These are phyloP conservation scores for Mus spretus DNA, from an alignment of 2,797 vertebrate species.

Conservation along the genomic window DNA sequence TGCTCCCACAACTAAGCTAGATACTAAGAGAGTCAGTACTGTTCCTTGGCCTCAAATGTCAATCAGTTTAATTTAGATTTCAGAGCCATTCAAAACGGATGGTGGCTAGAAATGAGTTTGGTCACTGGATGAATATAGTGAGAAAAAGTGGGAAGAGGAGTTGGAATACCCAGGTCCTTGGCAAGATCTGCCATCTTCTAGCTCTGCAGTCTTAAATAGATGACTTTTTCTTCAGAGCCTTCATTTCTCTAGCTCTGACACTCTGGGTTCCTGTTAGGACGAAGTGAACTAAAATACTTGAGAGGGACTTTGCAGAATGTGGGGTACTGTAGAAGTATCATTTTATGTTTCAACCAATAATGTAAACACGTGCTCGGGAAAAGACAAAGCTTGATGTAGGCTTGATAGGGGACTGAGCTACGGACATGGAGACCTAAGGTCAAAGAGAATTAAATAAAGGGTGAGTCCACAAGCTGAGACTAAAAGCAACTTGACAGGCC, in stretches of 20 bases:
- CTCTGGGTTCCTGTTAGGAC: not conserved
- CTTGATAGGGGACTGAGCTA: not conserved
- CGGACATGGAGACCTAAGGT: constrained; percentile 32
- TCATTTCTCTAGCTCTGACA: not conserved
- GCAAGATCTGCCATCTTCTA: not conserved
- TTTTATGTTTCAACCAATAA: constrained; percentile 10
- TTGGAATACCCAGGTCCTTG: not conserved
- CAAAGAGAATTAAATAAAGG: constrained; percentile 62
- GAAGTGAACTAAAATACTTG: constrained; percentile 29
- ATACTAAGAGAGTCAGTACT: not conserved
- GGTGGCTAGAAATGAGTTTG: not conserved
- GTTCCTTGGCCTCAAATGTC: not conserved
- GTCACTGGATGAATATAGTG: not conserved
- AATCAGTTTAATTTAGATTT: constrained; percentile 53
- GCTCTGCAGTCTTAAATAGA: not conserved
- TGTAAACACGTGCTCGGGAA: constrained; percentile 17
- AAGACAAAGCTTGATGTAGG: constrained; percentile 34
- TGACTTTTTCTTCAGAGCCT: not conserved
- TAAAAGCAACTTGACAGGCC: constrained; percentile 70
- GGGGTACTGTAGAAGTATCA: not conserved
- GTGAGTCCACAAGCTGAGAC: constrained; percentile 40
- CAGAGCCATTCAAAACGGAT: constrained; percentile 17
- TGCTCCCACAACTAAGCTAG: not conserved
- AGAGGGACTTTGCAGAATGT: constrained; percentile 54
- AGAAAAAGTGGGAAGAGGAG: not conserved